Percentiles rank a stretch among this genome's conserved stretches.
Evolutionary conservation across 2,888 invertebrate genomes (phyloP).

Genomic region (Baronia brevicornis): DNA sequence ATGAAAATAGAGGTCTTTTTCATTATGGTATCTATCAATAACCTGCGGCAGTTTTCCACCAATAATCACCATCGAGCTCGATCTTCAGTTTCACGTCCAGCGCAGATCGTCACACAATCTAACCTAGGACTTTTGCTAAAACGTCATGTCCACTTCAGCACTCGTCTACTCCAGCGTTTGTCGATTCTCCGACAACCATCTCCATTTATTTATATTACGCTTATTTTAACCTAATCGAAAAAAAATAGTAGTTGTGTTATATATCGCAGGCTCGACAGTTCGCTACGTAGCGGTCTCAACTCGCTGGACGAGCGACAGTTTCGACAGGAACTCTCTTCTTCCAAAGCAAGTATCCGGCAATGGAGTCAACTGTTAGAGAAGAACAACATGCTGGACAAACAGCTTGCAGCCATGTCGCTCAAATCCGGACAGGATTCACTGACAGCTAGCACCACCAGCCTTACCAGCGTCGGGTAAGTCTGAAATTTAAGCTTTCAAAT

Average conservation of each 20-base stretch:
- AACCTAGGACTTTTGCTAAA: too few relatives aligned
- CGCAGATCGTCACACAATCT: too few relatives aligned
- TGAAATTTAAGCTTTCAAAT: conserved; percentile 5
- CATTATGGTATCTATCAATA: too few relatives aligned
- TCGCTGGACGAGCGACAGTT: conserved; percentile 67
- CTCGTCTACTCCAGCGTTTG: too few relatives aligned
- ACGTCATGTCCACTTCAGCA: too few relatives aligned
- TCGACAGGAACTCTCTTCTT: conserved; percentile 61
- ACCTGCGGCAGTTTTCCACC: too few relatives aligned
- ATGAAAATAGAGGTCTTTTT: too few relatives aligned
- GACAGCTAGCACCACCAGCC: conserved; percentile 65
- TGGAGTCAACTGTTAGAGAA: conserved; percentile 68
- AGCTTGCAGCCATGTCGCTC: conserved; percentile 64
- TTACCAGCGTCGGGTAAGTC: conserved; percentile 66
- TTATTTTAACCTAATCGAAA: too few relatives aligned
- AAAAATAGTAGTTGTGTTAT: neutral
- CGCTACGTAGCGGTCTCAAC: conserved; percentile 66
- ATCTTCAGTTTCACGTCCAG: too few relatives aligned
- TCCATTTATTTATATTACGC: too few relatives aligned
- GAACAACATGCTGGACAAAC: conserved; percentile 59
- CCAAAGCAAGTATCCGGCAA: conserved; percentile 59
- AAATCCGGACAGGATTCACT: conserved; percentile 61
- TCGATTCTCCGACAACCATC: too few relatives aligned
- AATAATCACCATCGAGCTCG: too few relatives aligned
- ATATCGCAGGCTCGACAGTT: conserved; percentile 61